Conservation (phyloP, 1,140 invertebrate genomes). For the Protaetia brevitarsis region DNA sequence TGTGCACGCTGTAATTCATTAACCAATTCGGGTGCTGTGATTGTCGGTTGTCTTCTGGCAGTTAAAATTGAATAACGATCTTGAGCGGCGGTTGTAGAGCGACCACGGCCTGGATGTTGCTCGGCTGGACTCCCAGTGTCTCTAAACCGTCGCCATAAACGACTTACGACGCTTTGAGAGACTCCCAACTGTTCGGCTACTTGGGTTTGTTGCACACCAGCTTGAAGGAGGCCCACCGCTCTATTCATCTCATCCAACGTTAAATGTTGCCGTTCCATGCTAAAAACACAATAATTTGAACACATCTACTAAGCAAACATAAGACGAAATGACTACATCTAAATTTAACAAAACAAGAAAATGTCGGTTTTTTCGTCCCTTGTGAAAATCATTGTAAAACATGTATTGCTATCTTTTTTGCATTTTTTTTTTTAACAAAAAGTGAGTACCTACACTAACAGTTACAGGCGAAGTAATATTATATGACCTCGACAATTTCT, state of each 20-base stretch:
- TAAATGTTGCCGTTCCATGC: constrained; percentile 7
- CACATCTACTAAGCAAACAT: background rate
- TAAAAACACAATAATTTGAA: constrained; percentile 15
- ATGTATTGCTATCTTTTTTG: background rate
- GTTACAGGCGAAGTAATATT: background rate
- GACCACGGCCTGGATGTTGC: constrained; percentile 14
- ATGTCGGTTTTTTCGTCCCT: background rate
- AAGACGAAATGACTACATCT: background rate
- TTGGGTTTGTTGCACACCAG: background rate
- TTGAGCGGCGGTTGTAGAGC: constrained; percentile 5
- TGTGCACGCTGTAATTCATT: constrained; percentile 6
- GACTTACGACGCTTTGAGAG: constrained; percentile 11
- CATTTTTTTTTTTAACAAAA: background rate
- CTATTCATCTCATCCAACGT: constrained; percentile 2
- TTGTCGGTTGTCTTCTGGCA: constrained; percentile 13
- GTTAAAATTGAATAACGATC: constrained; percentile 9
- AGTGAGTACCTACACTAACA: background rate
- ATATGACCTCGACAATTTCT: background rate
- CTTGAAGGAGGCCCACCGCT: constrained; percentile 5
- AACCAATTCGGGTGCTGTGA: constrained; percentile 16
- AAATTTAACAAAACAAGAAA: constrained; percentile 2
- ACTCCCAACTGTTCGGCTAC: background rate
- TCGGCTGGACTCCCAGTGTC: constrained; percentile 15
- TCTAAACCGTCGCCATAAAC: constrained; percentile 6
- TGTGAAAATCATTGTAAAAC: background rate